These are phyloP conservation scores for Clamator glandarius DNA, from an alignment of 2,797 vertebrate genomes.

Conservation along the genomic window DNA sequence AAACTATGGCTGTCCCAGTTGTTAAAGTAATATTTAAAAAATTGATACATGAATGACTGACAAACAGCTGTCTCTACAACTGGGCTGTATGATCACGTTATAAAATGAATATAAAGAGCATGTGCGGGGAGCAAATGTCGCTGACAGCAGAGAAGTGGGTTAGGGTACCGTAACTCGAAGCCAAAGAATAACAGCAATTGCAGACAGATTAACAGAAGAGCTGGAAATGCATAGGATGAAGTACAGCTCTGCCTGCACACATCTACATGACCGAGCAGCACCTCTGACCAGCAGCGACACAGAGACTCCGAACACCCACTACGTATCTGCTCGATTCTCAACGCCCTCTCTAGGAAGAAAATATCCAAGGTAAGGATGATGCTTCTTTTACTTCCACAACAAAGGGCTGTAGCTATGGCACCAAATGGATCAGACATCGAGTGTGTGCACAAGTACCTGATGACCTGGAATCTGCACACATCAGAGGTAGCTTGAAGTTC, in stretches of 20 bases:
- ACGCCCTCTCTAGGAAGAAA: not conserved
- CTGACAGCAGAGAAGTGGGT: not conserved
- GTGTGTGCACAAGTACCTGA: too few species aligned
- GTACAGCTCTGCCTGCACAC: fast-evolving
- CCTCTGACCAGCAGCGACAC: not conserved
- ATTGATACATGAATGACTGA: not conserved
- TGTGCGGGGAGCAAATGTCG: not conserved
- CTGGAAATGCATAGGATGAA: fast-evolving
- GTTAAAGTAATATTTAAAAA: not conserved
- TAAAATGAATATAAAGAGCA: not conserved
- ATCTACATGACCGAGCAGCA: not conserved
- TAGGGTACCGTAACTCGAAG: not conserved
- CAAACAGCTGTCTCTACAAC: not conserved
- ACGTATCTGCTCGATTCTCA: too few species aligned
- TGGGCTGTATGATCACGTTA: not conserved
- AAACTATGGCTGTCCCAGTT: not conserved
- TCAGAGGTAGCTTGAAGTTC: not conserved
- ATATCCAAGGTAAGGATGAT: not conserved
- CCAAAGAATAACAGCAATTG: not conserved
- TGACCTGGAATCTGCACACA: not conserved
- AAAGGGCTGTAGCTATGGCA: not conserved
- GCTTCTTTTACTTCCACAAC: not conserved
- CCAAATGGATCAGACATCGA: not conserved
- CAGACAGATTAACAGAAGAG: too few species aligned
- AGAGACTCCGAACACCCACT: not conserved